Percentiles rank a stretch among this genome's conserved stretches.
phyloP scores from a whole-genome alignment of 2,888 invertebrate species.

The Callinectes sapidus region DNA sequence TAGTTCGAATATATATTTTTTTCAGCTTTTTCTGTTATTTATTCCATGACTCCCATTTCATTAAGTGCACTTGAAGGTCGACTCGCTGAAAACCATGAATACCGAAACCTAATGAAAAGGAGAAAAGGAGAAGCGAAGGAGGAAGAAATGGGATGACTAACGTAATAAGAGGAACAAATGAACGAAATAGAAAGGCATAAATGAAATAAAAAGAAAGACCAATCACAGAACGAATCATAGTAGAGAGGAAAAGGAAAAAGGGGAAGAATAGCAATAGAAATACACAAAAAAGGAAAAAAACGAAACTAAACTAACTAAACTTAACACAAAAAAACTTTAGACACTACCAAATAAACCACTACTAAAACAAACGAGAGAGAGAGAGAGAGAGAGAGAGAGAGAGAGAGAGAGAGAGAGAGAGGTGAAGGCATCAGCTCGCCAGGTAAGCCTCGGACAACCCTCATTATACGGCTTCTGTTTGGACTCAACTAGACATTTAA shows the following conservation, averaged over 20 bases:
- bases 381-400: background rate
- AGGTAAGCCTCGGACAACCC: conserved; percentile 25
- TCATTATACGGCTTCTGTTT: background rate
- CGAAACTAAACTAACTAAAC: background rate
- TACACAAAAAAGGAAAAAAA: background rate
- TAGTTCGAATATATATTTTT: background rate
- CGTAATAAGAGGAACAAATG: background rate
- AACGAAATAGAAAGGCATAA: no score
- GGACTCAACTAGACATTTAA: conserved; percentile 40
- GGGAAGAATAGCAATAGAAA: background rate
- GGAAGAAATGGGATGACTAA: background rate
- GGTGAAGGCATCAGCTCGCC: conserved; percentile 6
- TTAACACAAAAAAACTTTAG: background rate
- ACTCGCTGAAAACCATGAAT: background rate
- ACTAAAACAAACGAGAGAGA: background rate
- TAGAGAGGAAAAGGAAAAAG: background rate
- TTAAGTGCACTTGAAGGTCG: conserved; percentile 32
- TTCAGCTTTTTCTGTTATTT: background rate
- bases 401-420: background rate
- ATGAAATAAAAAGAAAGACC: background rate
- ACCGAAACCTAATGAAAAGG: background rate
- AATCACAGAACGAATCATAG: background rate
- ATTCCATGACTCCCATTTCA: conserved; percentile 4
- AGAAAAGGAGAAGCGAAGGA: background rate
- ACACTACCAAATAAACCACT: background rate